Base-by-base conservation (phyloP, 2,888 invertebrate genomes). In the Stegophylla sp. region DNA sequence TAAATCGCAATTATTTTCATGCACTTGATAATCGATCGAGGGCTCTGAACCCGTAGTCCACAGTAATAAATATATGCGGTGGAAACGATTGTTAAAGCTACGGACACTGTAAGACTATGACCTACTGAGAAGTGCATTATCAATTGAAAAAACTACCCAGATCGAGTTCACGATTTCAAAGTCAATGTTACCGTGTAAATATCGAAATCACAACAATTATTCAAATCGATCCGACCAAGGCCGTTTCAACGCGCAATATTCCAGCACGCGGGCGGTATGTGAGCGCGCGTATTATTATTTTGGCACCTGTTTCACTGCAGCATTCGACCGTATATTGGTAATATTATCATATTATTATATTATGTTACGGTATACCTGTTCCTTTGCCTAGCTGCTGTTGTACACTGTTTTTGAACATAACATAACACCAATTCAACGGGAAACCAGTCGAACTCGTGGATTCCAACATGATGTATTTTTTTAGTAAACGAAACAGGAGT, bases 1-100 rank as follows among this genome's bases (percentile, higher is more conserved):
- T 77, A 67, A n/a, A 67, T 45, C n/a, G 67, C 67, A 67, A 59
- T 77, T 77, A 67, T 77, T 56, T 67, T 48, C 34, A 59, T 17
- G 67, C 67, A 45, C 23, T 77, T 59, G 76, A 53, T 43, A 53
- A 76, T 76, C 45, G 45, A 66, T 64, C 17, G 23, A 12, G 9
- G 53, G n/a, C 64, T 64, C 7, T 66, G 64, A 53, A 53, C 41
- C 13, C 12, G 7, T 41, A 66, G 10, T 12, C 53, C 41, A 13
- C 53, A 34, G 7, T 34, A 34, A 7, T 34, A 63, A 63, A 74
- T 23, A 51, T 23, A 51, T 74, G 48, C n/a, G 1, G 26, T 20
- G 15, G 48, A 45, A 74, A 74, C 20, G 23, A 64, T 48, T 5
- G 20, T 20, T 34, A 48, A 13, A 13, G 23, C 23, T 12, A 7